These are phyloP conservation scores for Uloborus diversus DNA, from an alignment of 1,140 invertebrate genomes.

Conservation along the genomic window DNA sequence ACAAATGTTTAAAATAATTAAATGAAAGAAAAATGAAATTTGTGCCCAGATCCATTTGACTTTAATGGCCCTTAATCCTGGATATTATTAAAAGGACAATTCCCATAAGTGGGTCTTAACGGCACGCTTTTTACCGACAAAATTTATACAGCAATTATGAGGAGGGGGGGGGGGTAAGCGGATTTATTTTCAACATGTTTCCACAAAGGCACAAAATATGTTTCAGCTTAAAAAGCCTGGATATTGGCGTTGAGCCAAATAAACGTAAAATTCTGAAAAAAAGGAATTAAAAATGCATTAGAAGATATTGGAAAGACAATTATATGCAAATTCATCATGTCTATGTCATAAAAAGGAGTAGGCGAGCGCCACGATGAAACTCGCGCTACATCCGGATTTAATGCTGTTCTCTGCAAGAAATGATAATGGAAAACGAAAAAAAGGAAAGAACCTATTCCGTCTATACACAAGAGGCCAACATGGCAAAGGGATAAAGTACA, in stretches of 20 bases:
- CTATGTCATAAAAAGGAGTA: slow-evolving; percentile 51
- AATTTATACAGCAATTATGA: too few species aligned
- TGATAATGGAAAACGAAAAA: not conserved
- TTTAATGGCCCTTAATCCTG: too few species aligned
- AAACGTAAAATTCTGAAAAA: not conserved
- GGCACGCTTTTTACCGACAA: too few species aligned
- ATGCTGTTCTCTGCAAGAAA: not conserved
- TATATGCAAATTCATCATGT: slow-evolving; percentile 56
- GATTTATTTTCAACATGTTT: too few species aligned
- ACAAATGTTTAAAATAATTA: too few species aligned
- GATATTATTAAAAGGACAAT: too few species aligned
- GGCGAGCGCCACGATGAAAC: slow-evolving; percentile 17
- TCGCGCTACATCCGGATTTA: slow-evolving; percentile 39
- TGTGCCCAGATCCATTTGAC: too few species aligned
- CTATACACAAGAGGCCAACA: not conserved
- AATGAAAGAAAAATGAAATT: too few species aligned
- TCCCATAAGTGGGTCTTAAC: too few species aligned
- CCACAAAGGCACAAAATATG: too few species aligned
- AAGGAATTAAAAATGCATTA: slow-evolving; percentile 52
- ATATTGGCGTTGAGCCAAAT: slow-evolving; percentile 17
- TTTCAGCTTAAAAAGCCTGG: too few species aligned
- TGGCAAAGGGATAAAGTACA: not conserved
- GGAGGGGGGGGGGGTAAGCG: too few species aligned
- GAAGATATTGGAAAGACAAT: slow-evolving; percentile 56
- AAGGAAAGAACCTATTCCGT: slow-evolving; percentile 17